Evolutionary conservation across 1,140 invertebrate genomes (phyloP), one percentile per base, ranked within the genome.

Genomic region (Lysiphlebus fabarum): DNA sequence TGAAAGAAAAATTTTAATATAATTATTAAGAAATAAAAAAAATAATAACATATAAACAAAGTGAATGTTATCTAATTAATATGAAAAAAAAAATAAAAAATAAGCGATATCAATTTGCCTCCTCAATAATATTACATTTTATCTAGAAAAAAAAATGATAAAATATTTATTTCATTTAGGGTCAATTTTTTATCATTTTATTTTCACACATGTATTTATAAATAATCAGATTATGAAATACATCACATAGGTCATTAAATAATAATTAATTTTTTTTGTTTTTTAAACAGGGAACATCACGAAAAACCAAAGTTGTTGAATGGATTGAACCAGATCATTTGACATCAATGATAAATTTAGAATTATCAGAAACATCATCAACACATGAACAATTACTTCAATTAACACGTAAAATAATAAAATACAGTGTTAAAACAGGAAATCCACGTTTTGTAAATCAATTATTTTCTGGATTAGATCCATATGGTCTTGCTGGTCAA

Each of bases 391-490:
- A 86, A 58, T 75, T 94, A 6, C 65, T 90, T 7, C 71, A 81
- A 7, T 70, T 89, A 12, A 72, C 91, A 9, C 81, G 83, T 58
- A 81, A 86, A 60, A 86, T 90, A 11, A 87, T 91, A 56, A 81
- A 82, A 17, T 91, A 90, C 78, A 93, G 90, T 44, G 91, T 95
- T 1, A 93, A 93, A 75, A 93, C 91, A 0, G 90, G 89, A 2
- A 90, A 93, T 78, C 91, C 91, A 1, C 90, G 89, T 70, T 93
- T 93, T 72, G 86, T 92, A 14, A 94, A 93, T 72, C 91, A 93
- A 68, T 76, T 93, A 4, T 93, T 90, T 73, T 92, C 90, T 2
- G 86, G 89, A 5, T 78, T 93, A n/a, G 92, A 94, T 74, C 90
- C 90, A 0, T 93, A 92, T 62, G 91, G 90, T 1, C 74, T 95